These are phyloP conservation scores for Leptura quadrifasciata DNA, from an alignment of 2,888 invertebrate species.

Conservation along the genomic window DNA sequence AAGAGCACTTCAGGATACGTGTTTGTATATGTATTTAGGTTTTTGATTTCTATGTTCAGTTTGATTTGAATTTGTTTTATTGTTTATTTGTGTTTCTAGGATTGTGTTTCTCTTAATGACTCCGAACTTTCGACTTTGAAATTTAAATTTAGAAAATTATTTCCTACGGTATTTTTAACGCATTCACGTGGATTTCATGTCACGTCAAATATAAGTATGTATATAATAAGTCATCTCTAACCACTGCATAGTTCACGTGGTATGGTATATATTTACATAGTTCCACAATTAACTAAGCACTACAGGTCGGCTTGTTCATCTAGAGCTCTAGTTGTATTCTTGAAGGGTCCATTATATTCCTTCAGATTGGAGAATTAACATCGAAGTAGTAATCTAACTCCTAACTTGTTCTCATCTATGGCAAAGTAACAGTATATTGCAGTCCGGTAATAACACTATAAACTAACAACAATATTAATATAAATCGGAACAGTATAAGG, in stretches of 20 bases:
- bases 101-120: too few species aligned
- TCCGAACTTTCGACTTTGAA: too few species aligned
- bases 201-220: too few species aligned
- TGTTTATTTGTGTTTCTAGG: too few species aligned
- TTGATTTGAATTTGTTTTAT: too few species aligned
- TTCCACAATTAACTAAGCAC: background rate
- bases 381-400: conserved; percentile 51
- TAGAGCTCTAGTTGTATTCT: conserved; percentile 5
- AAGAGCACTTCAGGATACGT: too few species aligned
- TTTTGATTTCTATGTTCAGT: too few species aligned
- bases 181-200: too few species aligned
- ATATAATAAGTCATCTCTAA: too few species aligned
- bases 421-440: conserved; percentile 21
- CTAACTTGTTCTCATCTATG: conserved; percentile 42
- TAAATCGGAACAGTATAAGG: conserved; percentile 55
- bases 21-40: too few species aligned
- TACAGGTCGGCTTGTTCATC: background rate
- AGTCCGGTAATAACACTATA: conserved; percentile 47
- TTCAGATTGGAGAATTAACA: conserved; percentile 34
- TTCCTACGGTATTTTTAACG: too few species aligned
- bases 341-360: conserved; percentile 27
- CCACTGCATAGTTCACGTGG: background rate
- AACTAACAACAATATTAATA: conserved; percentile 58
- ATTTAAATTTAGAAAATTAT: too few species aligned
- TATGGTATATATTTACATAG: background rate